Conservation (phyloP, 2,888 invertebrate genomes). For the Pollenia griseotomentosa region DNA sequence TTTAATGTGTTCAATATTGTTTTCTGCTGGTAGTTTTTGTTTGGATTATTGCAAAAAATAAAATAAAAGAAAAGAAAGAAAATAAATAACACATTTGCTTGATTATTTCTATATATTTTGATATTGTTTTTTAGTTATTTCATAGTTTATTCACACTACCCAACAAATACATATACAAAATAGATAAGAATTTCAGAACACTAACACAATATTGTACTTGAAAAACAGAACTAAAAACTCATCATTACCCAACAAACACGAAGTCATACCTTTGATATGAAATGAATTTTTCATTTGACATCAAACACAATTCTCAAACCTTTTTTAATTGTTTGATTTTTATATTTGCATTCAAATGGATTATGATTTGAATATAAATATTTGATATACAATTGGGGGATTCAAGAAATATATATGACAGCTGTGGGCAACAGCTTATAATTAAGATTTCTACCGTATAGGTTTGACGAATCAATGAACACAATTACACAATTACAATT, state of each 20-base stretch:
- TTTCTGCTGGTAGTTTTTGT: slow-evolving; percentile 29
- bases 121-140: slow-evolving; percentile 11
- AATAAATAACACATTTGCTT: slow-evolving; percentile 33
- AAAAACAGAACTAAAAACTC: background rate
- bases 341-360: too few species aligned
- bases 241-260: background rate
- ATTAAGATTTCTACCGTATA: too few species aligned
- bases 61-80: background rate
- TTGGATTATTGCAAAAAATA: slow-evolving; percentile 50
- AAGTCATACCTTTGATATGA: too few species aligned
- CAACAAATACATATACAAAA: slow-evolving; percentile 43
- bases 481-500: too few species aligned
- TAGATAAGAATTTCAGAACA: slow-evolving; percentile 47
- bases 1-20: slow-evolving; percentile 28
- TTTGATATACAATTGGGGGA: too few species aligned
- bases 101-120: slow-evolving; percentile 40
- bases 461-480: too few species aligned
- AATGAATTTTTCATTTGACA: too few species aligned
- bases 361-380: too few species aligned
- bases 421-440: too few species aligned
- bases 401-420: too few species aligned
- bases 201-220: background rate
- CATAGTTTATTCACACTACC: slow-evolving; percentile 43
- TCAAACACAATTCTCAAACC: too few species aligned
- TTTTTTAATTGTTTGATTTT: too few species aligned